Evolutionary conservation across 2,797 vertebrate species (phyloP).

Genomic region (Danio kyathit): DNA sequence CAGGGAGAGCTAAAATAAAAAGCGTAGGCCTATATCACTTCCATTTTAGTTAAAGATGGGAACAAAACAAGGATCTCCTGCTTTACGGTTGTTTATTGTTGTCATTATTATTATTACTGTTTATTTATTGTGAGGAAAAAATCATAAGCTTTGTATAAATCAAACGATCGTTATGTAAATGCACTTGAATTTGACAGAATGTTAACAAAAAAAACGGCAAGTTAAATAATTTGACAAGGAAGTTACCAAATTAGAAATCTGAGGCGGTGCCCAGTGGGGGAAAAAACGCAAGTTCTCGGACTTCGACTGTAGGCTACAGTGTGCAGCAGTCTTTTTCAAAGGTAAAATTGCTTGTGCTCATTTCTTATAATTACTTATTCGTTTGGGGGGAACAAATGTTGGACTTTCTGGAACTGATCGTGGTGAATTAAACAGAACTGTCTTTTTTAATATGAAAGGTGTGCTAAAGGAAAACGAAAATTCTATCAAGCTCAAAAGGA

Average conservation of each 20-base stretch:
- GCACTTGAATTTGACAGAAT: no score
- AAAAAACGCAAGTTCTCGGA: slow-evolving; percentile 8
- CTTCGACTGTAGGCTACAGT: background rate
- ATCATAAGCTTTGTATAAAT: no score
- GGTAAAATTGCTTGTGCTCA: background rate
- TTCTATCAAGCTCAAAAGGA: background rate
- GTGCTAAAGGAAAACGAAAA: background rate
- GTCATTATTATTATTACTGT: no score
- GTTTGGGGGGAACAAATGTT: background rate
- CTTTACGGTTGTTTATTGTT: no score
- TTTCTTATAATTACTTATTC: background rate
- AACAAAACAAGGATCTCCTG: no score
- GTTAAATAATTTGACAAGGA: background rate
- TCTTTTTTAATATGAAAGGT: background rate
- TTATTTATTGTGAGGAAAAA: no score
- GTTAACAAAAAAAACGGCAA: no score
- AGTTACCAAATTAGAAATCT: background rate
- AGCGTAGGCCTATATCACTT: no score
- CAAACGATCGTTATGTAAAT: no score
- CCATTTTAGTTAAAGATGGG: no score
- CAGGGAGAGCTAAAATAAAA: no score
- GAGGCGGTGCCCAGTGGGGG: background rate
- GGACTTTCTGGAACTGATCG: background rate
- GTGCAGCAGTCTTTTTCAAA: background rate
- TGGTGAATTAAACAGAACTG: background rate